Percentiles rank a stretch among this genome's conserved stretches.
These are phyloP conservation scores for Anguilla anguilla DNA, from an alignment of 2,797 vertebrate genomes.

Conservation along the genomic window DNA sequence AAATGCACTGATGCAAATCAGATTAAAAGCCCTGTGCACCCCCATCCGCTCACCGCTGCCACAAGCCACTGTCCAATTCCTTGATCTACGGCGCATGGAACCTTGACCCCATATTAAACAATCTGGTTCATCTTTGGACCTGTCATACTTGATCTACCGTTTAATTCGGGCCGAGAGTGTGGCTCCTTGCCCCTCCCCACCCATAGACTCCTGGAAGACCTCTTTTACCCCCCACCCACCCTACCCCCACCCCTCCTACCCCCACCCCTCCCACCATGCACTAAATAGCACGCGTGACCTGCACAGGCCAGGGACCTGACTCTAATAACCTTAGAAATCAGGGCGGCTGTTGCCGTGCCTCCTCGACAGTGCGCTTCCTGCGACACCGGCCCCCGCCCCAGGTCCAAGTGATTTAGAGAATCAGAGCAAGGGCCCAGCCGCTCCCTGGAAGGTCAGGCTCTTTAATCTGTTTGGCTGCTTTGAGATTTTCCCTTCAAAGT, in stretches of 20 bases:
- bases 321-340: not conserved
- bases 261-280: not conserved
- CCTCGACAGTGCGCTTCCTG: not conserved
- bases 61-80: not conserved
- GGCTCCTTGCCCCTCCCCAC: not conserved
- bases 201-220: not conserved
- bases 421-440: not conserved
- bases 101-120: constrained; percentile 31
- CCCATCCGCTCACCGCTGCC: not conserved
- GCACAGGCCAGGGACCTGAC: not conserved
- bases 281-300: constrained; percentile 30
- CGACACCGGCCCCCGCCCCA: not conserved
- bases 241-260: no score
- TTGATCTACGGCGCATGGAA: constrained; percentile 4
- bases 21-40: not conserved
- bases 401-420: constrained; percentile 2
- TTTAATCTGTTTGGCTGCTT: not conserved
- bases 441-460: not conserved
- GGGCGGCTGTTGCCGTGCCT: not conserved
- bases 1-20: not conserved
- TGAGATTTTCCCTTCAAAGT: not conserved
- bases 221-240: not conserved
- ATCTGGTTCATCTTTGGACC: constrained; percentile 7
- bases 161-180: not conserved
- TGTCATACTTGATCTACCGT: constrained; percentile 32